A percentile compares a stretch with the other conserved stretches of the same genome.
Evolutionary conservation across 1,140 invertebrate species (phyloP).

Genomic region (Lasaia peninsularis): DNA sequence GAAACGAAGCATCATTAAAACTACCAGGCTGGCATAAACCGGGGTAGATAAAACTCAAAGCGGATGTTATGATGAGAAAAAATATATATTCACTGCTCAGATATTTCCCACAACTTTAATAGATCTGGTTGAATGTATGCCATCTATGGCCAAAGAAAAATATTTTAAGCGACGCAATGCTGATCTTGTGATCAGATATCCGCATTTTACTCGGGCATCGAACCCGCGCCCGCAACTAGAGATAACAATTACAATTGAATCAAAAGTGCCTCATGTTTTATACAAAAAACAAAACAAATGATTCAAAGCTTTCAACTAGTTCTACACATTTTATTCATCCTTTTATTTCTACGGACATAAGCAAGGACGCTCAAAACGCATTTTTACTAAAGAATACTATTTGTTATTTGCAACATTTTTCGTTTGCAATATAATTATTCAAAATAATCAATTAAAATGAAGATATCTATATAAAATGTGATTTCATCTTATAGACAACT

Average conservation of each 20-base stretch:
- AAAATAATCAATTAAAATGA: no score
- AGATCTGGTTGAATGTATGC: slow-evolving; percentile 15
- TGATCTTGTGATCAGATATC: slow-evolving; percentile 34
- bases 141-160: slow-evolving; percentile 31
- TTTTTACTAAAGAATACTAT: no score
- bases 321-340: no score
- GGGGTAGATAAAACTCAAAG: slow-evolving; percentile 2
- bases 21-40: slow-evolving; percentile 6
- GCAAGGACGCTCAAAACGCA: no score
- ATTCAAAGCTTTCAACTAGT: neutral
- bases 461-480: no score
- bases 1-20: neutral
- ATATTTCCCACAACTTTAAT: slow-evolving; percentile 11
- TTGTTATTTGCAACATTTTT: no score
- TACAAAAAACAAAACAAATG: slow-evolving; percentile 3
- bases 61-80: slow-evolving; percentile 17
- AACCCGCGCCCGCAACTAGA: slow-evolving; percentile 19
- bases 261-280: slow-evolving; percentile 13
- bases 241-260: slow-evolving; percentile 21
- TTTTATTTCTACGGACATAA: no score
- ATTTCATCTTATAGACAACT: no score
- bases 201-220: slow-evolving; percentile 31
- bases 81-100: slow-evolving; percentile 5
- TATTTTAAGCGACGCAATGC: slow-evolving; percentile 20
- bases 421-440: no score